phyloP scores from a whole-genome alignment of 2,797 vertebrate genomes.

The Triplophysa bombifrons region DNA sequence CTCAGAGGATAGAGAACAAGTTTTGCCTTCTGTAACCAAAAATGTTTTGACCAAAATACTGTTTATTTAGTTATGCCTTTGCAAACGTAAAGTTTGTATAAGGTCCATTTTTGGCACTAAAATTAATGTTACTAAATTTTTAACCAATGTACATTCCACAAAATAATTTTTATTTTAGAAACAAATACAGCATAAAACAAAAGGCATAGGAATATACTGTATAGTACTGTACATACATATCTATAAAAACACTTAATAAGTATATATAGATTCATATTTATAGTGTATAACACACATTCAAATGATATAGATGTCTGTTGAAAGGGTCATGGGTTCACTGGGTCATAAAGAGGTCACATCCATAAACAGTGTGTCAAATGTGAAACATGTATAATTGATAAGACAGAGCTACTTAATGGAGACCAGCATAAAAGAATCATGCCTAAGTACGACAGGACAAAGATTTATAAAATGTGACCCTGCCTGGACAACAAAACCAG shows the following conservation, averaged over 20 bases:
- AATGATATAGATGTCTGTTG: background rate
- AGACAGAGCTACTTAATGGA: constrained; percentile 18
- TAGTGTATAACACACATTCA: background rate
- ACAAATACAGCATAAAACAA: background rate
- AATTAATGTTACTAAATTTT: no score
- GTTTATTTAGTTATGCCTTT: background rate
- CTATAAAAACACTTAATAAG: background rate
- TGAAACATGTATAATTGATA: constrained; percentile 35
- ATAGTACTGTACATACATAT: background rate
- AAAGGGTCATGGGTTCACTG: background rate
- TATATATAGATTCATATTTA: background rate
- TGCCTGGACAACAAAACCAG: no score
- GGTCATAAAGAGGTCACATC: constrained; percentile 15
- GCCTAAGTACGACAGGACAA: constrained; percentile 12
- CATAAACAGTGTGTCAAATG: constrained; percentile 15
- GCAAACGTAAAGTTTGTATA: no score
- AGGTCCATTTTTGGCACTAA: no score
- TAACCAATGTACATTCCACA: background rate
- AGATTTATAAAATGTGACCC: background rate
- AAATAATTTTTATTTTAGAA: background rate
- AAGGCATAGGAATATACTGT: background rate
- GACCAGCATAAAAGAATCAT: constrained; percentile 27
- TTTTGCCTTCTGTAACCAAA: constrained; percentile 74
- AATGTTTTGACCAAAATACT: background rate
- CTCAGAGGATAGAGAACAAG: constrained; percentile 73